Base-by-base conservation (phyloP, 2,113 vertebrate genomes). In the Lampris incognitus region DNA sequence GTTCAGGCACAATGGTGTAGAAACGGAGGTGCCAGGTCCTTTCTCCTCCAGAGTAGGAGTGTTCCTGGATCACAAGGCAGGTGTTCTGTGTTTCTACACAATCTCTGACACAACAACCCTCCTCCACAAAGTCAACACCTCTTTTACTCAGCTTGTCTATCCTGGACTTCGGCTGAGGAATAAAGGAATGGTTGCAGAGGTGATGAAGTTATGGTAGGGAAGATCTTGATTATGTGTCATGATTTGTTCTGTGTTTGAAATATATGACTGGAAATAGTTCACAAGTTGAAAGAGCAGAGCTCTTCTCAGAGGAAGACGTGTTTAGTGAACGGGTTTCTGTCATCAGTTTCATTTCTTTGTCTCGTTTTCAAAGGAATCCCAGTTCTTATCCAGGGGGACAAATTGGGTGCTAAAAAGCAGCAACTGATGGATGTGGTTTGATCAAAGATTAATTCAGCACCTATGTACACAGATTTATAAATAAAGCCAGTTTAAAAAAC, bases 131-230 rank as follows among this genome's bases (percentile, higher is more conserved):
- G 49, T 76, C 24, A 72, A 44, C 6, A 69, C 69, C 38, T 8
- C 39, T 1, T 84, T 73, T 44, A 80, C 42, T 4, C n/a, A 65
- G 2, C 64, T 0, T 72, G 76, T 1, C n/a, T 79, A 82, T 61
- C 67, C 83, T 4, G 72, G 75, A 13, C 10, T 82, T 1, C 39
- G 38, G 68, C 5, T 81, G 69, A 41, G 70, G 24, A 24, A 24
- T 24, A 24, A 24, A 24, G 24, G 24, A 54, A 69, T 77, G n/a
- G 77, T 81, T 63, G 74, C 66, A 78, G 54, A 80, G 60, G 42
- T 80, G 3, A 50, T 50, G 37, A 69, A 69, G 49, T 49, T 76
- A 9, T 58, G 36, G 52, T 8, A 13, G 62, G 24, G 9, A 50
- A 41, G 3, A 0, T 5, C 2, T 1, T 40, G 46, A 50, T 40